Conservation (phyloP, 2,113 vertebrate species). For the Cebidichthys violaceus region DNA sequence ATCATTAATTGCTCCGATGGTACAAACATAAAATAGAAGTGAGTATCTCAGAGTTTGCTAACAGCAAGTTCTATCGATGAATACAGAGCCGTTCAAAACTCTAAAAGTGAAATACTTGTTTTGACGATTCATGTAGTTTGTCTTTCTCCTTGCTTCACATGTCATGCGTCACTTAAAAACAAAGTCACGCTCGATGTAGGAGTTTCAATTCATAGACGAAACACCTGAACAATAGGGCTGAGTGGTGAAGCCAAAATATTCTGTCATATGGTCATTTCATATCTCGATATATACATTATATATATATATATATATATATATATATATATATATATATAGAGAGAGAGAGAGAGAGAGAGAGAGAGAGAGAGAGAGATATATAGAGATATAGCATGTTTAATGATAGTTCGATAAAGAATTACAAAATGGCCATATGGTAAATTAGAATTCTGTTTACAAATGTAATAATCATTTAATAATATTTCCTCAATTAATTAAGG, state of each 20-base stretch:
- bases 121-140: background rate
- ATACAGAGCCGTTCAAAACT: background rate
- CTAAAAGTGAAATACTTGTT: background rate
- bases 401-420: background rate
- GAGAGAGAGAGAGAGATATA: too few species aligned
- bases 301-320: too few species aligned
- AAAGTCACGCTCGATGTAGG: background rate
- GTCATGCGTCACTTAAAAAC: background rate
- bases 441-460: too few species aligned
- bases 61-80: background rate
- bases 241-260: background rate
- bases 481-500: too few species aligned
- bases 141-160: background rate
- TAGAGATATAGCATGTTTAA: background rate
- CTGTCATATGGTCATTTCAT: too few species aligned
- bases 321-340: too few species aligned
- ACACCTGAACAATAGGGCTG: background rate
- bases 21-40: background rate
- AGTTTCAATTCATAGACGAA: background rate
- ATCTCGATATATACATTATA: too few species aligned
- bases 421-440: background rate
- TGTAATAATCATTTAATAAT: too few species aligned
- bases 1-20: background rate
- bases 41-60: background rate
- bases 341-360: too few species aligned